Evolutionary conservation across 1,140 invertebrate genomes (phyloP).

Genomic region (Cheumatopsyche charites): DNA sequence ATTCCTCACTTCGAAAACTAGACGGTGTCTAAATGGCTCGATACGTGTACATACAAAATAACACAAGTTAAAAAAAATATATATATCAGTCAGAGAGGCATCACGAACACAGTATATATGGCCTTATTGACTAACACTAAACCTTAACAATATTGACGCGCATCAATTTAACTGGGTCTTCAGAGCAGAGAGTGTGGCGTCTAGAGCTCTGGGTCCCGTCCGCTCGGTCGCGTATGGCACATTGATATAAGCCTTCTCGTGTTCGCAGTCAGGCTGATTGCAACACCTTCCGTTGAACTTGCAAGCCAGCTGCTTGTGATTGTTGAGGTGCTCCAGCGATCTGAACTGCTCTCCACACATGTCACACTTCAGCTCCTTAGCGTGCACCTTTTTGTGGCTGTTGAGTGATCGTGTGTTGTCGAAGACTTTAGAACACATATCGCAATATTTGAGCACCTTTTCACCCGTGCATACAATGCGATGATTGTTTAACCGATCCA

Average conservation of each 20-base stretch:
- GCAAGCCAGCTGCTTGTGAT: slow-evolving; percentile 58
- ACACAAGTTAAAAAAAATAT: neutral
- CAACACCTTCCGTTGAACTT: slow-evolving; percentile 53
- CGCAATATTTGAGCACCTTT: slow-evolving; percentile 60
- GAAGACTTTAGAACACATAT: slow-evolving; percentile 63
- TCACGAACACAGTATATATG: slow-evolving; percentile 27
- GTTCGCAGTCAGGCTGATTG: slow-evolving; percentile 59
- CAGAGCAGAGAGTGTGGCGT: slow-evolving; percentile 58
- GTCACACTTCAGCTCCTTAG: slow-evolving; percentile 61
- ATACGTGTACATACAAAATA: no score
- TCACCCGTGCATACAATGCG: slow-evolving; percentile 61
- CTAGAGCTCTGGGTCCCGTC: slow-evolving; percentile 55
- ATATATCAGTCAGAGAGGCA: slow-evolving; percentile 25
- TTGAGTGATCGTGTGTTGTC: slow-evolving; percentile 62
- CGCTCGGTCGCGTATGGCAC: slow-evolving; percentile 60
- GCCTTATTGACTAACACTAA: slow-evolving; percentile 11
- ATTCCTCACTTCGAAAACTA: no score
- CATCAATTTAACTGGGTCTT: slow-evolving; percentile 61
- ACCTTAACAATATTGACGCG: neutral
- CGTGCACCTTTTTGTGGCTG: slow-evolving; percentile 62
- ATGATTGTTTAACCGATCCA: slow-evolving; percentile 61
- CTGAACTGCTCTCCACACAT: slow-evolving; percentile 60
- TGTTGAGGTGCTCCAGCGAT: slow-evolving; percentile 60
- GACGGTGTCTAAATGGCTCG: no score
- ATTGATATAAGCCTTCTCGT: slow-evolving; percentile 62